Evolutionary conservation across 2,797 vertebrate genomes (phyloP), one percentile per base, ranked within the genome.

Genomic region (Pseudochirops cupreus): DNA sequence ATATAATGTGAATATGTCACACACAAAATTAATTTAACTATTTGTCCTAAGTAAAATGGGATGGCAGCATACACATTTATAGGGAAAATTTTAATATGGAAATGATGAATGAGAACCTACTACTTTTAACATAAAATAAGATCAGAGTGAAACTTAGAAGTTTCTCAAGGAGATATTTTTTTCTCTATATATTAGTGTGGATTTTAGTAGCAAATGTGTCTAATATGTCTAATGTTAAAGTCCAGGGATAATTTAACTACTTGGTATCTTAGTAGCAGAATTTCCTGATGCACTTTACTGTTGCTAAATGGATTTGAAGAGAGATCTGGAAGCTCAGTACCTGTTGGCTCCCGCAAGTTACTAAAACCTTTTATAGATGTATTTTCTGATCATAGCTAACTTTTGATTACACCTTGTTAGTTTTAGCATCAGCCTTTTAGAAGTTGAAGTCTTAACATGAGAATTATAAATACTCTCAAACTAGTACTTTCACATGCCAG

Each of bases 81-180:
- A 28, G 50, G 16, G 28, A 54, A 57, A 74, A 46, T 28, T 94
- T 53, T 74, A 87, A 93, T 33, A 29, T 91, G 26, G 56, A 91
- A 62, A 58, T 55, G 62, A 87, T 74, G 62, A 96, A 82, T 82
- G 16, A 62, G 14, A 91, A 62, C 89, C 91, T 56, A 90, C 29
- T 91, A 93, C 16, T 62, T 95, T 92, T n/a, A 31, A 39, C 50
- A 56, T 92, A 94, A 97, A 92, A 90, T 93, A 29, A 95, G 74
- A 95, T 91, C 3, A n/a, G 57, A 95, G 33, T 1, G 0, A 95
- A 26, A 16, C 9, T 59, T 91, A 21, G 11, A 54, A 67, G 4
- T 31, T 92, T 96, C 16, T 29, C 93, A 91, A 58, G 33, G 29
- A 92, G 55, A 91, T 52, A 0, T 56, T 46, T 87, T 58, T 58